Evolutionary conservation across 2,797 vertebrate species (phyloP).

Genomic region (Characodon lateralis): DNA sequence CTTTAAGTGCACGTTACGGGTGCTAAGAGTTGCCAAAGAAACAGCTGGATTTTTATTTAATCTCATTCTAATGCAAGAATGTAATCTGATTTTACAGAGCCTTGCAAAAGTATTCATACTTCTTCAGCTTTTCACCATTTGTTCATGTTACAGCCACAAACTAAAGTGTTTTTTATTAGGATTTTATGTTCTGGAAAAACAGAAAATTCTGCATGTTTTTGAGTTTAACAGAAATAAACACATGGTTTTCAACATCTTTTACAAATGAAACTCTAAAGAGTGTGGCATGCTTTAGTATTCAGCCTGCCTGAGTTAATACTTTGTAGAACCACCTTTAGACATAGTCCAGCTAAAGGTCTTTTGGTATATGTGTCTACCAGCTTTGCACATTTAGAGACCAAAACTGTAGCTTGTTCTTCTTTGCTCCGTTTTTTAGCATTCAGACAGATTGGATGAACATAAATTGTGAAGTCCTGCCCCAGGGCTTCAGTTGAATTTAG

Average conservation of each 20-base stretch:
- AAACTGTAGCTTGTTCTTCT: neutral
- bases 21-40: neutral
- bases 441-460: neutral
- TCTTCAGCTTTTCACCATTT: neutral
- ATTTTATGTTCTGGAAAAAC: neutral
- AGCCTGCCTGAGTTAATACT: neutral
- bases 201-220: neutral
- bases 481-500: neutral
- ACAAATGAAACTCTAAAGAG: neutral
- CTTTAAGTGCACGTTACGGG: conserved; percentile 31
- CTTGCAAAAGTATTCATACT: neutral
- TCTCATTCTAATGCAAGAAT: neutral
- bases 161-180: neutral
- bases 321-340: neutral
- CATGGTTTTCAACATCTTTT: neutral
- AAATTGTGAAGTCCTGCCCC: neutral
- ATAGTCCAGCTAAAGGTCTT: neutral
- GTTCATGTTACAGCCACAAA: neutral
- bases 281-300: neutral
- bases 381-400: neutral
- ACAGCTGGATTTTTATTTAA: neutral
- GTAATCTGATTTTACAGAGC: neutral
- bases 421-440: no score
- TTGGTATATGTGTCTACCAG: neutral
- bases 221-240: neutral